These are phyloP conservation scores for Eupeodes latifasciatus DNA, from an alignment of 2,888 invertebrate genomes.

Conservation along the genomic window DNA sequence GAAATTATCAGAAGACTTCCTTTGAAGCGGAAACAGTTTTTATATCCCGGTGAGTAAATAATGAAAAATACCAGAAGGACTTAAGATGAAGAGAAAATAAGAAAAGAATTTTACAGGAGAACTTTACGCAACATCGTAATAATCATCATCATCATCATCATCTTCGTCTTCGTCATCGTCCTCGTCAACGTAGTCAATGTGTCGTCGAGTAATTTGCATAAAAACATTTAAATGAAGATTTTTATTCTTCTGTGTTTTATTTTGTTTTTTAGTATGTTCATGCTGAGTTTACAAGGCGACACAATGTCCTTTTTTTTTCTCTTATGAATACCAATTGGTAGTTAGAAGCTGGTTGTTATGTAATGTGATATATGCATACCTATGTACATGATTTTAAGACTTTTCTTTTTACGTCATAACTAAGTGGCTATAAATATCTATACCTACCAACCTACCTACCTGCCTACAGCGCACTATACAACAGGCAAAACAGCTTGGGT, in stretches of 20 bases:
- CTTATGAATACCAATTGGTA: constrained; percentile 6
- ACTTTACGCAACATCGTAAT: neutral
- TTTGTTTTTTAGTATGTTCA: constrained; percentile 3
- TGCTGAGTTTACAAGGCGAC: constrained; percentile 12
- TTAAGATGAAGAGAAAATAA: neutral
- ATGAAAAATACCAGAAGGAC: constrained; percentile 12
- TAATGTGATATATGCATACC: neutral
- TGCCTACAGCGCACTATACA: neutral
- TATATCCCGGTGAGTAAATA: constrained; percentile 25
- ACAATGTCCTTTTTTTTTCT: constrained; percentile 24
- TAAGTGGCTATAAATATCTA: too few species aligned
- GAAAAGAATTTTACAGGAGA: neutral
- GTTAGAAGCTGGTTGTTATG: neutral
- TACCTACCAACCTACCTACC: neutral
- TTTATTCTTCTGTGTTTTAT: neutral
- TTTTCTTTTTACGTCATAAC: neutral
- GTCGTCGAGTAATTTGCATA: constrained; percentile 21
- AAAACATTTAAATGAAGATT: neutral
- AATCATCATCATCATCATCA: neutral
- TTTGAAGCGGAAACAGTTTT: constrained; percentile 27
- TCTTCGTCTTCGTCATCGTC: neutral
- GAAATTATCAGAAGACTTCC: constrained; percentile 26
- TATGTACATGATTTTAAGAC: neutral
- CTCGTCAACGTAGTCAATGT: neutral
- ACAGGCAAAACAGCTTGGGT: constrained; percentile 3